Percentiles rank a stretch among this genome's conserved stretches.
Conservation (phyloP, 1,140 invertebrate species). For the Microplitis mediator region DNA sequence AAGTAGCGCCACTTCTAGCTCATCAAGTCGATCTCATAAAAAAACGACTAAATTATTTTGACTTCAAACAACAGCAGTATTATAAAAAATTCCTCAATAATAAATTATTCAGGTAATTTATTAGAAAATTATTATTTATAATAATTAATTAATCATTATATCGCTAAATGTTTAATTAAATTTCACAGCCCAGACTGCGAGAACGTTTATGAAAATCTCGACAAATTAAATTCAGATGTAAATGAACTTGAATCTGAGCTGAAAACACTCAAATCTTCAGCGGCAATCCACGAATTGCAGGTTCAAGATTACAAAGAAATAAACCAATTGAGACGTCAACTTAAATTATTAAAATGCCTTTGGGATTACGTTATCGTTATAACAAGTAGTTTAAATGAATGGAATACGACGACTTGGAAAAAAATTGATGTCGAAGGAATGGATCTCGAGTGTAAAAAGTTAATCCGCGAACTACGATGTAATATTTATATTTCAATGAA, state of each 20-base stretch:
- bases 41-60: slow-evolving; percentile 76
- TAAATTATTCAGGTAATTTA: slow-evolving; percentile 69
- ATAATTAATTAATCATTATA: neutral
- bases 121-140: neutral
- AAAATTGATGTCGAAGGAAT: slow-evolving; percentile 92
- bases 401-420: slow-evolving; percentile 92
- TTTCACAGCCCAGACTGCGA: slow-evolving; percentile 66
- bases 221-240: slow-evolving; percentile 75
- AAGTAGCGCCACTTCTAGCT: slow-evolving; percentile 78
- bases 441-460: slow-evolving; percentile 93
- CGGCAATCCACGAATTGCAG: slow-evolving; percentile 84
- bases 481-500: slow-evolving; percentile 22
- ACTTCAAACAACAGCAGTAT: slow-evolving; percentile 78
- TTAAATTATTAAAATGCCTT: slow-evolving; percentile 78
- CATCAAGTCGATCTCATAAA: slow-evolving; percentile 72
- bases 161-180: neutral
- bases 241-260: slow-evolving; percentile 73
- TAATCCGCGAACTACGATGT: slow-evolving; percentile 81
- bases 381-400: slow-evolving; percentile 80
- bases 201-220: slow-evolving; percentile 76
- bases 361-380: slow-evolving; percentile 92
- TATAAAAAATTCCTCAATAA: slow-evolving; percentile 74
- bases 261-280: slow-evolving; percentile 72
- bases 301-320: slow-evolving; percentile 82
- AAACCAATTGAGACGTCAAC: slow-evolving; percentile 75